Evolutionary conservation across 2,888 invertebrate species (phyloP), one percentile per base, ranked within the genome.

Genomic region (Nematopogon swammerdamellus): DNA sequence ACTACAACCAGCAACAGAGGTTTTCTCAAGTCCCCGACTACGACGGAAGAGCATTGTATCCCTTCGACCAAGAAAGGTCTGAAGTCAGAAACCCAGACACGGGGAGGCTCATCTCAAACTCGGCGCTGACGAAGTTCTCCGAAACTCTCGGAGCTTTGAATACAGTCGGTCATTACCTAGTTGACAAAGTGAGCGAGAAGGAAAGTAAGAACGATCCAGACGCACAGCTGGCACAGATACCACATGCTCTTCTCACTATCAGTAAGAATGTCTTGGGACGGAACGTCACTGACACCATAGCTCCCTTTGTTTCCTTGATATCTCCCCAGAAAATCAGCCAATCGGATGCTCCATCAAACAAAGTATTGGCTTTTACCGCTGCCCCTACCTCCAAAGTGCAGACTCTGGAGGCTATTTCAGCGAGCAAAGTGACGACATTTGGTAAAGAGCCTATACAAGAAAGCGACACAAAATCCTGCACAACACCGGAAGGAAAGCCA

Each of bases 151-250:
- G 92, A 29, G 93, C 93, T 3, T 81, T 94, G 16, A 93, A 93
- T 57, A 92, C 92, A 1, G 89, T 94, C 0, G 93, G 93, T 0
- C 86, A 88, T 63, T 91, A 91, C 63, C 81, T 94, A 55, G 91
- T 94, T 1, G 92, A 92, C 60, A 90, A 91, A 82, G 92, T 81
- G 1, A 80, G 70, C 48, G 79, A 79, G 29, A 70, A 74, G 50
- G 75, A 80, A 49, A 70, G 73, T 51, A 70, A 73, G 51, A 72
- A 72, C 56, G 63, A 72, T 3, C n/a, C n/a, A n/a, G 72, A 76
- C 51, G 70, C 75, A 0, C 75, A 73, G 49, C 54, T 77, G 14
- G 66, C 73, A 52, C 70, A 70, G 50, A 61, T 91, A 25, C 89
- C 91, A 14, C 84, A 85, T 57, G 91, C 91, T 3, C 72, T 91